These are phyloP conservation scores for Ethmia dodecea DNA, from an alignment of 2,888 invertebrate species.

Conservation along the genomic window DNA sequence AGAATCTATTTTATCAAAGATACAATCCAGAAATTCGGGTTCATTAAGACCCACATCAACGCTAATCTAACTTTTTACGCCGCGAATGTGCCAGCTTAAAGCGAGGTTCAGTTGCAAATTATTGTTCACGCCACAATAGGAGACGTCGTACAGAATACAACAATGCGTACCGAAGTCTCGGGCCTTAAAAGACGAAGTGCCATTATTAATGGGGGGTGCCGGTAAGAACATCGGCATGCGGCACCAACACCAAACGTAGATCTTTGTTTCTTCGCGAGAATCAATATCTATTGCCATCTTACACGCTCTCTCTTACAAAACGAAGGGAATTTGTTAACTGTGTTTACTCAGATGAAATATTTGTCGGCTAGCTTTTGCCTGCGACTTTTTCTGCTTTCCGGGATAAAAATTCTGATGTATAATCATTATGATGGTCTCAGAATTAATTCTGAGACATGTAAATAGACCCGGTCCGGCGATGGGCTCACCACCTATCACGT, in stretches of 20 bases:
- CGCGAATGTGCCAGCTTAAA: constrained; percentile 2
- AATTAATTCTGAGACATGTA: too few species aligned
- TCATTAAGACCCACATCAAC: neutral
- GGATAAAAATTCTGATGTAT: too few species aligned
- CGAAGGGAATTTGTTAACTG: constrained; percentile 7
- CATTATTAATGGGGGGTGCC: constrained; percentile 44
- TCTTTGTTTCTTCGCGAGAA: constrained; percentile 36
- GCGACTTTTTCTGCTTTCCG: too few species aligned
- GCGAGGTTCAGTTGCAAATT: constrained; percentile 54
- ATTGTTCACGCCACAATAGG: constrained; percentile 52
- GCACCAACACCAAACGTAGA: constrained; percentile 29
- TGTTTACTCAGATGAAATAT: constrained; percentile 1
- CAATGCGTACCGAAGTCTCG: constrained; percentile 37
- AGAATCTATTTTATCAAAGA: too few species aligned
- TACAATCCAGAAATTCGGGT: too few species aligned
- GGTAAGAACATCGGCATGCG: constrained; percentile 41
- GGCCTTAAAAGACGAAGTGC: constrained; percentile 45
- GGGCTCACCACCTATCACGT: too few species aligned
- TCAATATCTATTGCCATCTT: constrained; percentile 15
- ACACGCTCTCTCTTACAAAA: constrained; percentile 3
- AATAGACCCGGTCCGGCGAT: too few species aligned
- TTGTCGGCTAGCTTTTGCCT: neutral
- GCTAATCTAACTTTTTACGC: neutral
- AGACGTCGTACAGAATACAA: constrained; percentile 37
- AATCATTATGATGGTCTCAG: too few species aligned